Evolutionary conservation across 2,113 vertebrate species (phyloP).

Genomic region (Pandion haliaetus): DNA sequence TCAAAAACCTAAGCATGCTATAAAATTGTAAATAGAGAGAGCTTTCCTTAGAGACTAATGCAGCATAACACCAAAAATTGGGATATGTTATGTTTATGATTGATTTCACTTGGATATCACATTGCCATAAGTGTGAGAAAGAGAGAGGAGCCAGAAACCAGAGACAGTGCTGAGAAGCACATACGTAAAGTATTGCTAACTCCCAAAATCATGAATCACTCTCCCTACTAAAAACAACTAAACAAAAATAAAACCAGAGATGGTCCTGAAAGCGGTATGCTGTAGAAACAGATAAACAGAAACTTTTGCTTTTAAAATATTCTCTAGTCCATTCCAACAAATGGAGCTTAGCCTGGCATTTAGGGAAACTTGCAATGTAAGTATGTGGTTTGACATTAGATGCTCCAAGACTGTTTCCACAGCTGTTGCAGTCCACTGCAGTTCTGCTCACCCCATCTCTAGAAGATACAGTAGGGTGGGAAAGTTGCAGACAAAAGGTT

Average conservation of each 20-base stretch:
- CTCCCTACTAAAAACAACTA: not conserved
- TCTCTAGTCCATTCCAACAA: not conserved
- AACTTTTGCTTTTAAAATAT: not conserved
- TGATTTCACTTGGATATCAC: conserved; percentile 9
- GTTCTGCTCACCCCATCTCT: not conserved
- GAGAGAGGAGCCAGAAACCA: not conserved
- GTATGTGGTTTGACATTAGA: not conserved
- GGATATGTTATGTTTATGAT: conserved; percentile 5
- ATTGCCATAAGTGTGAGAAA: conserved; percentile 18
- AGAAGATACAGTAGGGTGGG: not conserved
- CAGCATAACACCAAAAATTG: not conserved
- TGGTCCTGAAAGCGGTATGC: not conserved
- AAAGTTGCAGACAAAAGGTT: not conserved
- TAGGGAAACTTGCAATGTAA: not conserved
- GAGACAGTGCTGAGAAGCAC: not conserved
- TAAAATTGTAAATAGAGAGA: conserved; percentile 58
- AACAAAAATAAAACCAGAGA: not conserved
- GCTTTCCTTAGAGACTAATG: conserved; percentile 31
- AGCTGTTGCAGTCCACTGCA: not conserved
- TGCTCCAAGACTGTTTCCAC: not conserved
- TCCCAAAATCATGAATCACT: not conserved
- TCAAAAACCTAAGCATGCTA: conserved; percentile 59
- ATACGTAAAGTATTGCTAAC: not conserved
- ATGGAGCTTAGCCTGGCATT: not conserved
- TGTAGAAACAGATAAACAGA: not conserved